Evolutionary conservation across 1,140 invertebrate genomes (phyloP).

Genomic region (Rhopalosiphum padi): DNA sequence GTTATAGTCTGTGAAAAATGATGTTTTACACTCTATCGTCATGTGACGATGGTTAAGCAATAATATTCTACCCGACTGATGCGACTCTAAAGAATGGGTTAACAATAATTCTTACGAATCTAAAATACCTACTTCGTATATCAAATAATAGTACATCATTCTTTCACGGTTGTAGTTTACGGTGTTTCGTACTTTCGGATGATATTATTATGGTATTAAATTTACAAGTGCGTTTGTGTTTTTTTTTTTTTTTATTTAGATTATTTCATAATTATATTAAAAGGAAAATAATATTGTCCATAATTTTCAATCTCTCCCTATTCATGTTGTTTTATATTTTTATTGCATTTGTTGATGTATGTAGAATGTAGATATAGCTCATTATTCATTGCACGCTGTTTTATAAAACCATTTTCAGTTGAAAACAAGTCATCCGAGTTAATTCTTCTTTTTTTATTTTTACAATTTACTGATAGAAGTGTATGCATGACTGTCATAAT

Average conservation of each 20-base stretch:
- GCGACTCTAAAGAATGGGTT: not conserved
- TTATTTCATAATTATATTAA: not conserved
- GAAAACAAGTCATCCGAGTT: constrained; percentile 1
- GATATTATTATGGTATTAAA: not conserved
- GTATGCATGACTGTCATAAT: constrained; percentile 21
- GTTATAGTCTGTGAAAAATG: constrained; percentile 33
- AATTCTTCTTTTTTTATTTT: not conserved
- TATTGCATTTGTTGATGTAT: not conserved
- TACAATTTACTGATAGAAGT: not conserved
- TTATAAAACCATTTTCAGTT: not conserved
- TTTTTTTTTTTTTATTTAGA: not conserved
- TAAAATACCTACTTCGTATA: not conserved
- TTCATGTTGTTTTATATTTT: not conserved
- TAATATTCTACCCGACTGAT: not conserved
- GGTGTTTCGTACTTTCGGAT: not conserved
- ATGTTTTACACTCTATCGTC: constrained; percentile 6
- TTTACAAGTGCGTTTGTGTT: not conserved
- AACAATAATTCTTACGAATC: not conserved
- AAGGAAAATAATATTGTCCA: not conserved
- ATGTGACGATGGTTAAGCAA: not conserved
- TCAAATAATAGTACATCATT: not conserved
- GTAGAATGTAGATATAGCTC: not conserved
- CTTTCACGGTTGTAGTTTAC: not conserved
- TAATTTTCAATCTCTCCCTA: not conserved
- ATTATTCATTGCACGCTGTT: not conserved